A percentile compares a stretch with the other conserved stretches of the same genome.
Conservation (phyloP, 2,113 vertebrate genomes). For the Gnathonemus echidnorhynchus region DNA sequence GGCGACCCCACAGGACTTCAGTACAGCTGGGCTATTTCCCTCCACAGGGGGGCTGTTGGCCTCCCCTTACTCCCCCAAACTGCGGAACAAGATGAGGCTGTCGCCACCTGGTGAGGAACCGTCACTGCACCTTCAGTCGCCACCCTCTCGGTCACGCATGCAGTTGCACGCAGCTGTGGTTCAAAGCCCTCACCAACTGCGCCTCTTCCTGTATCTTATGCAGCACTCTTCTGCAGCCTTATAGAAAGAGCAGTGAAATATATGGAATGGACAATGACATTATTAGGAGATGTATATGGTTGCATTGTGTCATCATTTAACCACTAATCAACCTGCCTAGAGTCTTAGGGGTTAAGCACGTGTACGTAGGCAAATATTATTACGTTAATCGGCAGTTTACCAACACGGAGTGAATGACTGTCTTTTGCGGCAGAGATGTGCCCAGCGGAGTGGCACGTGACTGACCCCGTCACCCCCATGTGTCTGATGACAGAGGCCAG, state of each 20-base stretch:
- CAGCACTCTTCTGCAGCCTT: neutral
- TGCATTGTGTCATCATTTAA: neutral
- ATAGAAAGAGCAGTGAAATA: neutral
- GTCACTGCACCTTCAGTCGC: neutral
- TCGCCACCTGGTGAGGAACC: conserved; percentile 36
- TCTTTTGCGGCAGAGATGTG: neutral
- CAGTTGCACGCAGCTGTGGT: neutral
- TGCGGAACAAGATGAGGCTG: conserved; percentile 33
- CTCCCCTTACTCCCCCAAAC: conserved; percentile 33
- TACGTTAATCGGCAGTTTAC: neutral
- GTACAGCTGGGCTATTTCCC: conserved; percentile 37
- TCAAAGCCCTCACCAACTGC: neutral
- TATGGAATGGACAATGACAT: neutral
- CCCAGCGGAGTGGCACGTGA: neutral
- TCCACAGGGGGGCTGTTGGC: conserved; percentile 38
- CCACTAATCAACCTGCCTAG: neutral
- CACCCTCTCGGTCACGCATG: neutral
- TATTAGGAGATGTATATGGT: neutral
- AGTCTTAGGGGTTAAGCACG: neutral
- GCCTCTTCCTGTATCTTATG: neutral
- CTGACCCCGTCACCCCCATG: neutral
- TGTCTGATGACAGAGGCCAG: conserved; percentile 55
- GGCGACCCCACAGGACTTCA: conserved; percentile 39
- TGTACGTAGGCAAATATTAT: neutral
- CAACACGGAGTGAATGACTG: neutral